These are phyloP conservation scores for Tanypteryx hageni DNA, from an alignment of 2,888 invertebrate species.

Conservation along the genomic window DNA sequence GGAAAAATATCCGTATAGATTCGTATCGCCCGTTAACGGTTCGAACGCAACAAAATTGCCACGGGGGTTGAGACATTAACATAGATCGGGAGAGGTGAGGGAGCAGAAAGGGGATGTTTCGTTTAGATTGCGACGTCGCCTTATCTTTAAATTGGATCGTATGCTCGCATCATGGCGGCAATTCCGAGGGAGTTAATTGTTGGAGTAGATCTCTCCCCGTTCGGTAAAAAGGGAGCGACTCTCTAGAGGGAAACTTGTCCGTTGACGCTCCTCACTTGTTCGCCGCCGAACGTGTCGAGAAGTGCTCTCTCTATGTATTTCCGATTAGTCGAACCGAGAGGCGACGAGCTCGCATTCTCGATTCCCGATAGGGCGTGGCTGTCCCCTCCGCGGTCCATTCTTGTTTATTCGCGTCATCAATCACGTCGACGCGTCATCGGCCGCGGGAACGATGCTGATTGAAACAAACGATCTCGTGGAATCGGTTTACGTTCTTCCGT, in stretches of 20 bases:
- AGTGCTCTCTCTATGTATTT: neutral
- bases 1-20: neutral
- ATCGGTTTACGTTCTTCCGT: neutral
- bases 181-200: conserved; percentile 33
- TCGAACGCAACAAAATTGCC: neutral
- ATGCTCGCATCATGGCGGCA: conserved; percentile 36
- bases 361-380: neutral
- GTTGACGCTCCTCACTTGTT: neutral
- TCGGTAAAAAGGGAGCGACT: neutral
- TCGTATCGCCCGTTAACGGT: neutral
- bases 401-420: neutral
- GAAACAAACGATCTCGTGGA: neutral
- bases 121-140: conserved; percentile 12
- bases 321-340: conserved; percentile 7
- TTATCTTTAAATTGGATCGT: conserved; percentile 61
- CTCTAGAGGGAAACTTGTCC: neutral
- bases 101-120: neutral
- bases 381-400: neutral
- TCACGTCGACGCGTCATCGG: neutral
- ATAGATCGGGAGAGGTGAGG: neutral
- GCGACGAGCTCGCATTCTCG: too few relatives aligned
- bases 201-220: neutral
- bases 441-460: neutral
- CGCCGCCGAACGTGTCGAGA: neutral
- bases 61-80: neutral